These are phyloP conservation scores for Stenotaenia linearis DNA, from an alignment of 2,888 invertebrate species.

Conservation along the genomic window DNA sequence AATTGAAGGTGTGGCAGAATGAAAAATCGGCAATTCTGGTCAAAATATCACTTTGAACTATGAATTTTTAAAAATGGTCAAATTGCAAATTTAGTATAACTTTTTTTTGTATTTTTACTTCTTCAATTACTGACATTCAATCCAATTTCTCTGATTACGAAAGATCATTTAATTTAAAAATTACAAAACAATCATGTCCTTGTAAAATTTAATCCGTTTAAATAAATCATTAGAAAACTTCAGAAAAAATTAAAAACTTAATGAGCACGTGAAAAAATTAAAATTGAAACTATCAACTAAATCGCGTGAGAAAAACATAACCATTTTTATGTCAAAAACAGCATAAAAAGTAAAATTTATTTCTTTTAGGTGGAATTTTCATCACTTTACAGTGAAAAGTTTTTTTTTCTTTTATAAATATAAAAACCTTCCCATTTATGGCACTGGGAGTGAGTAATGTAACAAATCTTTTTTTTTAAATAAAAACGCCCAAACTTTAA, in stretches of 20 bases:
- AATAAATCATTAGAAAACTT: no score
- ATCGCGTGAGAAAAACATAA: not conserved
- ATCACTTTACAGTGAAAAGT: no score
- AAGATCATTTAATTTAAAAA: no score
- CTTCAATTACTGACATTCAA: not conserved
- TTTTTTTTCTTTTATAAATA: no score
- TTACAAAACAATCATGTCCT: no score
- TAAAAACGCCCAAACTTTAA: not conserved
- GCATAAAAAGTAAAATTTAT: not conserved
- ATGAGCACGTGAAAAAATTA: not conserved
- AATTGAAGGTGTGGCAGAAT: slow-evolving; percentile 1
- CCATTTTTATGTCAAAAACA: not conserved
- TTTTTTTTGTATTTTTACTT: not conserved
- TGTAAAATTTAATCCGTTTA: not conserved
- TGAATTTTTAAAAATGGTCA: not conserved
- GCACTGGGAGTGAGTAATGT: no score
- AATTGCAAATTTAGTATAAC: not conserved
- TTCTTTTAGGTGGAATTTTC: not conserved
- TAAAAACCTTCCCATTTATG: no score
- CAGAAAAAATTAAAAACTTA: not conserved
- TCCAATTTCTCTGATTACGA: no score
- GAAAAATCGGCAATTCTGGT: slow-evolving; percentile 8
- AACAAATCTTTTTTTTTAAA: no score
- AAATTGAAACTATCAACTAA: not conserved
- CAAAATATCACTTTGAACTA: not conserved